Conservation (phyloP, 2,888 invertebrate species). For the Cheilosia vernalis region DNA sequence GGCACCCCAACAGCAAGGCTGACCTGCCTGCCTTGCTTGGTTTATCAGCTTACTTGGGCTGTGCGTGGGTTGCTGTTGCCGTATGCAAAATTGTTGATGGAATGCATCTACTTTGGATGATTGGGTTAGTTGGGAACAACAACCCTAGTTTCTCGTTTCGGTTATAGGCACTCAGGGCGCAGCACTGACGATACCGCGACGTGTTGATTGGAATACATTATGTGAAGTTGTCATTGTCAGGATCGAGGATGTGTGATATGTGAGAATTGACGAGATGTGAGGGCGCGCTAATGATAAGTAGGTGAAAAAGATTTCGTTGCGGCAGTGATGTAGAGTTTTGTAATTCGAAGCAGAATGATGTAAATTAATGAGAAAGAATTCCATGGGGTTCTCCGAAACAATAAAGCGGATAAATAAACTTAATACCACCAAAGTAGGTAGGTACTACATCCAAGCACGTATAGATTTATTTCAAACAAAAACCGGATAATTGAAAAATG, state of each 20-base stretch:
- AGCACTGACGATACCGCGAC: slow-evolving; percentile 22
- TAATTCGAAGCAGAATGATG: slow-evolving; percentile 29
- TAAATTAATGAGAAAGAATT: slow-evolving; percentile 32
- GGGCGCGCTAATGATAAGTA: slow-evolving; percentile 37
- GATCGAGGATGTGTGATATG: slow-evolving; percentile 54
- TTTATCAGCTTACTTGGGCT: slow-evolving; percentile 47
- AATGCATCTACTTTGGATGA: slow-evolving; percentile 43
- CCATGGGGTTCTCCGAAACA: slow-evolving; percentile 13
- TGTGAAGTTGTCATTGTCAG: slow-evolving; percentile 46
- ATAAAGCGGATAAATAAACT: not conserved
- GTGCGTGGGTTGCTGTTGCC: slow-evolving; percentile 52
- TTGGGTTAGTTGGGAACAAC: slow-evolving; percentile 55
- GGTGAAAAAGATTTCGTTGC: slow-evolving; percentile 28
- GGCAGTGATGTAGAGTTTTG: slow-evolving; percentile 2
- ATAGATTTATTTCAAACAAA: no score
- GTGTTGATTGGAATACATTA: slow-evolving; percentile 41
- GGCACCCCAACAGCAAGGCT: slow-evolving; percentile 19
- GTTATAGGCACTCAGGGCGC: slow-evolving; percentile 32
- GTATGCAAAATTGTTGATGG: slow-evolving; percentile 56
- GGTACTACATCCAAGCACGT: no score
- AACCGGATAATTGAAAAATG: no score
- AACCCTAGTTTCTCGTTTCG: slow-evolving; percentile 38
- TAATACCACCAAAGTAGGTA: no score
- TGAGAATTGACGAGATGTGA: slow-evolving; percentile 35
- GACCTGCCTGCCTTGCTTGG: slow-evolving; percentile 9